Conservation (phyloP, 2,888 invertebrate genomes). For the Mythimna vitellina region DNA sequence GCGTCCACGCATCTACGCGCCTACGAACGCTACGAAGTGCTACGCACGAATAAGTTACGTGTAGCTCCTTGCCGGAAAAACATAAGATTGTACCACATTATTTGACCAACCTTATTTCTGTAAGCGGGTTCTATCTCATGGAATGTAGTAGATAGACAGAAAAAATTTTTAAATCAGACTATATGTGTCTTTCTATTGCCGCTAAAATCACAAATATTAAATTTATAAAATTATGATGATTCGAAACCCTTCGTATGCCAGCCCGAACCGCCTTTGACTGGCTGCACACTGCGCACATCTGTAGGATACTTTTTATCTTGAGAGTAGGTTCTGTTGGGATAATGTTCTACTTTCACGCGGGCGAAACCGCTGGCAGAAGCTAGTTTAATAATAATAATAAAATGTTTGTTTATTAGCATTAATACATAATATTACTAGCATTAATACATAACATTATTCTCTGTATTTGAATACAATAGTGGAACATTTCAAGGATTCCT, state of each 20-base stretch:
- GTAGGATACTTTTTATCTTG: too few relatives aligned
- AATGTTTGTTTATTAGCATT: conserved; percentile 44
- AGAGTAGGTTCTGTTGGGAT: too few relatives aligned
- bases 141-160: too few relatives aligned
- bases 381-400: conserved; percentile 16
- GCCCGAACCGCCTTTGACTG: too few relatives aligned
- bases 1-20: conserved; percentile 55
- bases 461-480: conserved; percentile 68
- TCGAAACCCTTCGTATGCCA: neutral
- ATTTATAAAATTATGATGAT: too few relatives aligned
- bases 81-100: neutral
- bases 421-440: conserved; percentile 50
- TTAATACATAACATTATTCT: conserved; percentile 48
- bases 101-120: neutral
- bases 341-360: too few relatives aligned
- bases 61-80: neutral
- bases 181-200: neutral
- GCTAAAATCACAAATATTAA: neutral
- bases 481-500: conserved; percentile 49
- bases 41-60: conserved; percentile 45
- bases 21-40: conserved; percentile 50
- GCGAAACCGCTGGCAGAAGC: neutral
- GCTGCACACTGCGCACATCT: too few relatives aligned
- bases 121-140: neutral
- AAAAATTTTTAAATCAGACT: too few relatives aligned